Evolutionary conservation across 2,888 invertebrate species (phyloP).

Genomic region (Troides helena): DNA sequence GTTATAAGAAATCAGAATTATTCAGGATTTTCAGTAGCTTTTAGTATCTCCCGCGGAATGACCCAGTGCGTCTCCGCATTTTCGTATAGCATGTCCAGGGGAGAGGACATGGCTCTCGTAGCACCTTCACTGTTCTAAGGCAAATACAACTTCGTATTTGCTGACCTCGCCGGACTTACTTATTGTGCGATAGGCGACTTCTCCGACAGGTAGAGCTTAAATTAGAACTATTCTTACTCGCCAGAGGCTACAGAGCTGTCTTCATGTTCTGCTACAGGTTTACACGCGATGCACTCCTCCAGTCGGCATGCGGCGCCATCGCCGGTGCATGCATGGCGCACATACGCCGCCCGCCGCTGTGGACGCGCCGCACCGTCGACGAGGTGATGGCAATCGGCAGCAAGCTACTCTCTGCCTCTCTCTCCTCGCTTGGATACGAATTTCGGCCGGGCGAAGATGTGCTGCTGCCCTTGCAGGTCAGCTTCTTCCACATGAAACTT

Average conservation of each 20-base stretch:
- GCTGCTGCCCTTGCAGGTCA: conserved; percentile 68
- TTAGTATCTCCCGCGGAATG: too few species aligned
- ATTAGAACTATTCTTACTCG: too few species aligned
- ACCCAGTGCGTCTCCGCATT: too few species aligned
- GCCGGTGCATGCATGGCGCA: conserved; percentile 81
- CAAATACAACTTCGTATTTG: too few species aligned
- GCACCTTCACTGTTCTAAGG: too few species aligned
- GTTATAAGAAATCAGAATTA: conserved; percentile 28
- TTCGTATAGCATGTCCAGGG: too few species aligned
- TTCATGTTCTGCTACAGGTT: conserved; percentile 55
- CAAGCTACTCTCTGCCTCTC: conserved; percentile 70
- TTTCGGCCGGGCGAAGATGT: conserved; percentile 80
- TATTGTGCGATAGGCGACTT: too few species aligned
- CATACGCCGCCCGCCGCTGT: conserved; percentile 78
- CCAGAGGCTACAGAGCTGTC: too few species aligned
- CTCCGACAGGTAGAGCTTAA: too few species aligned
- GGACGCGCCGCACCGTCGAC: conserved; percentile 80
- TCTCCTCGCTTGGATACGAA: conserved; percentile 75
- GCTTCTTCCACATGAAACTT: neutral
- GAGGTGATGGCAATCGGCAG: conserved; percentile 74
- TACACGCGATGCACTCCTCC: conserved; percentile 67
- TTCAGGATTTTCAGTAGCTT: too few species aligned
- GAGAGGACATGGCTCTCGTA: too few species aligned
- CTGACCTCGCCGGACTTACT: too few species aligned
- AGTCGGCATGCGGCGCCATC: conserved; percentile 79